These are phyloP conservation scores for Lagenorhynchus albirostris DNA, from an alignment of 2,113 vertebrate species.

Conservation along the genomic window DNA sequence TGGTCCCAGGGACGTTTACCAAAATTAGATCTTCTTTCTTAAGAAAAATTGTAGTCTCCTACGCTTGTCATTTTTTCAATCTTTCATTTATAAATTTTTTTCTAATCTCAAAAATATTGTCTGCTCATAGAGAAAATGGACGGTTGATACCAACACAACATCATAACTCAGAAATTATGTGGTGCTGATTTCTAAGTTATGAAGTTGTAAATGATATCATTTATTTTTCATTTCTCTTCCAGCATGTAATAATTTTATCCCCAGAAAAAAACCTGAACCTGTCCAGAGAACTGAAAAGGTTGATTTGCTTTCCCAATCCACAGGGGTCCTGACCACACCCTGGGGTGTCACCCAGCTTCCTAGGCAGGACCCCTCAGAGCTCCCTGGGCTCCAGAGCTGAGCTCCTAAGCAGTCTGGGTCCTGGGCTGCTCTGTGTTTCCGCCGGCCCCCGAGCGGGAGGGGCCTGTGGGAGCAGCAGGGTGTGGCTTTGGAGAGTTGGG, in stretches of 20 bases:
- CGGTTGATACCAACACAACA: not conserved
- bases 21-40: not conserved
- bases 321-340: not conserved
- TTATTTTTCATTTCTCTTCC: not conserved
- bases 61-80: not conserved
- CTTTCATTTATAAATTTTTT: not conserved
- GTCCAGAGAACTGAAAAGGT: not conserved
- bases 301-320: not conserved
- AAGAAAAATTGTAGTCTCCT: not conserved
- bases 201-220: not conserved
- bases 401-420: not conserved
- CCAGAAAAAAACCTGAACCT: not conserved
- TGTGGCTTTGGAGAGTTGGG: not conserved
- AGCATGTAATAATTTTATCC: not conserved
- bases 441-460: not conserved
- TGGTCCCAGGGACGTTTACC: not conserved
- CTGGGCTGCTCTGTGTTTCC: not conserved
- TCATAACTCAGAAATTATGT: not conserved
- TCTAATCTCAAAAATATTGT: not conserved
- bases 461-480: accelerated
- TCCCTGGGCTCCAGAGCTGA: not conserved
- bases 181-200: not conserved
- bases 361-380: not conserved
- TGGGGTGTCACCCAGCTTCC: not conserved
- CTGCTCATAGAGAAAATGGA: not conserved